Percentiles rank a stretch among this genome's conserved stretches.
Evolutionary conservation across 2,113 vertebrate genomes (phyloP).

Genomic region (Solea senegalensis): DNA sequence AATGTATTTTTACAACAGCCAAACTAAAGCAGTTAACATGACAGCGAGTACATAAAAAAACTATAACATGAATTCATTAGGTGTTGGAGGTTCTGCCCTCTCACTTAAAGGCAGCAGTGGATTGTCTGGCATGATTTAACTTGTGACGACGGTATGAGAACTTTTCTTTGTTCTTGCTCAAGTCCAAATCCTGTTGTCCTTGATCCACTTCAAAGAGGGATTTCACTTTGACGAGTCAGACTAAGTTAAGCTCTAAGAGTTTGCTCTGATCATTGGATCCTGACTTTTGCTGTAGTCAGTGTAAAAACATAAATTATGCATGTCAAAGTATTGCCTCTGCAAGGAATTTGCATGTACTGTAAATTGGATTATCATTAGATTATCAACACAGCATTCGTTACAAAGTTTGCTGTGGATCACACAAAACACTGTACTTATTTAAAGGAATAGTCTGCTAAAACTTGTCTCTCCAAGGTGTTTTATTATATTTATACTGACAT

Average conservation of each 20-base stretch:
- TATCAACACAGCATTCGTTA: constrained; percentile 47
- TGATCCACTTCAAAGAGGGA: constrained; percentile 54
- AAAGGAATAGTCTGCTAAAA: too few relatives aligned
- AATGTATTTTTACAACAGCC: neutral
- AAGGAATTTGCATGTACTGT: constrained; percentile 63
- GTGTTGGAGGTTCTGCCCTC: neutral
- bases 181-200: constrained; percentile 48
- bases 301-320: constrained; percentile 68
- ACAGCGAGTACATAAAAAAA: neutral
- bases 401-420: constrained; percentile 15
- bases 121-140: constrained; percentile 22
- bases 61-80: neutral
- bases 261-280: constrained; percentile 47
- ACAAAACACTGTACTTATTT: too few relatives aligned
- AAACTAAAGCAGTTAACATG: neutral
- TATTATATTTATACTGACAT: too few relatives aligned
- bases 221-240: constrained; percentile 51
- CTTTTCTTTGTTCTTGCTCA: constrained; percentile 48
- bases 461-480: too few relatives aligned
- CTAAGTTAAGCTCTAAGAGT: constrained; percentile 43
- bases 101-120: constrained; percentile 1
- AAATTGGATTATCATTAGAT: constrained; percentile 65
- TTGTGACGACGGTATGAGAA: constrained; percentile 29
- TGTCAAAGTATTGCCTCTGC: constrained; percentile 40
- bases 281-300: constrained; percentile 50